Evolutionary conservation across 2,113 vertebrate genomes (phyloP).

Genomic region (Athene cunicularia): DNA sequence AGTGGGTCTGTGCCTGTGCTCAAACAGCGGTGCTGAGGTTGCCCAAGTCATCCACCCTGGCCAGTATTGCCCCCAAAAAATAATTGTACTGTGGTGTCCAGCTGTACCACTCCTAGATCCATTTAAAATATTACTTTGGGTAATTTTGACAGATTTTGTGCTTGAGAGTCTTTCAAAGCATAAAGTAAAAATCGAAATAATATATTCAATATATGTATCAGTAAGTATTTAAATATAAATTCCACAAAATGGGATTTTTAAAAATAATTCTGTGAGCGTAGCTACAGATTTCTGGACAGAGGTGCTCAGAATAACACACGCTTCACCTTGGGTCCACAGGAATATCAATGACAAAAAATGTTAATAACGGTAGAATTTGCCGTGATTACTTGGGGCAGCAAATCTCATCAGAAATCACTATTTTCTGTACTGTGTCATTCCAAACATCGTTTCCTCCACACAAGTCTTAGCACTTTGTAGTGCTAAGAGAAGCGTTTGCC

Average conservation of each 20-base stretch:
- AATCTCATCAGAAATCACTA: accelerated
- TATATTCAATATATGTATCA: not conserved
- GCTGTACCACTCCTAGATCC: not conserved
- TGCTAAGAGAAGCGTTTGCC: not conserved
- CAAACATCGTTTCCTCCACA: accelerated
- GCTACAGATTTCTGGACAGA: not conserved
- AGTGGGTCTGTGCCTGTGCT: not conserved
- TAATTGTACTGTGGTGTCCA: not conserved
- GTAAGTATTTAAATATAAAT: not conserved
- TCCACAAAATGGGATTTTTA: not conserved
- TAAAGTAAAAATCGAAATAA: not conserved
- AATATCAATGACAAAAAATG: not conserved
- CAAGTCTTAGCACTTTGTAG: too few species aligned
- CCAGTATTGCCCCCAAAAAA: not conserved
- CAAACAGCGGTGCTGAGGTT: not conserved
- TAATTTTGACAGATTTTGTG: not conserved
- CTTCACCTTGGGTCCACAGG: not conserved
- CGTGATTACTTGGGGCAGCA: not conserved
- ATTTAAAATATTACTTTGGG: not conserved
- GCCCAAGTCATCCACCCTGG: not conserved
- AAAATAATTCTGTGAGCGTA: not conserved
- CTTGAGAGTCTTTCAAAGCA: not conserved
- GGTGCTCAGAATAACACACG: not conserved
- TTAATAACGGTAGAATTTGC: not conserved
- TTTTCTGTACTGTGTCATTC: not conserved